Base-by-base conservation (phyloP, 2,888 invertebrate species). In the Therioaphis trifolii region DNA sequence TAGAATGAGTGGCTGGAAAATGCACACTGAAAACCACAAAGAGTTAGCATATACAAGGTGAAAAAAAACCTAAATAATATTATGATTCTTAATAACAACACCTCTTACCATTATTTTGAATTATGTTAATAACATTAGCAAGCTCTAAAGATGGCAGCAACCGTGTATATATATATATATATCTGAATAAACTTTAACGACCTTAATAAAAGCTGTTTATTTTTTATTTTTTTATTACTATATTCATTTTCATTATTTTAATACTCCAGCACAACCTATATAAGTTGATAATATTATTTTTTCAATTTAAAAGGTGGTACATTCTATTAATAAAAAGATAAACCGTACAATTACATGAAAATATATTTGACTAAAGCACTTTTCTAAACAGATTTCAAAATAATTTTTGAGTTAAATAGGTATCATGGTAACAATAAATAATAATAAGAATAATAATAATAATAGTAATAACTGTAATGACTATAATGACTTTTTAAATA, bases 71-170 rank as follows among this genome's bases (percentile, higher is more conserved):
- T 4, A 21, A 78, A 52, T 55, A 78, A 40, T 78, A n/a, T n/a
- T n/a, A 78, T 68, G 52, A 68, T 78, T 78, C 68, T 78, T 68
- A 49, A 78, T 78, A 78, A 78, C 49, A 78, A 68, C 18, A 68
- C 46, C 52, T 78, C 35, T 40, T 78, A 78, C 52, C 78, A 68
- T 78, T 78, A 78, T 78, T 78, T 68, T 55, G 68, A 78, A 78
- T 78, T 78, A 68, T 78, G 78, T 78, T 78, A 68, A 78, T 78
- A 78, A 78, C 66, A 66, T 78, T 78, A 78, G 52, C 52, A 21
- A 68, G 68, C 18, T 68, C 18, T 78, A 78, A 68, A 78, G 52
- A 24, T 24, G 12, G 40, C 35, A 52, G 40, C 18, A 52, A 52
- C 52, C 52, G n/a, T 52, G n/a, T 52, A 52, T 15, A 52, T 1